A percentile compares a stretch with the other conserved stretches of the same genome.
These are phyloP conservation scores for Chloropsis cyanopogon DNA, from an alignment of 2,113 vertebrate genomes.

Conservation along the genomic window DNA sequence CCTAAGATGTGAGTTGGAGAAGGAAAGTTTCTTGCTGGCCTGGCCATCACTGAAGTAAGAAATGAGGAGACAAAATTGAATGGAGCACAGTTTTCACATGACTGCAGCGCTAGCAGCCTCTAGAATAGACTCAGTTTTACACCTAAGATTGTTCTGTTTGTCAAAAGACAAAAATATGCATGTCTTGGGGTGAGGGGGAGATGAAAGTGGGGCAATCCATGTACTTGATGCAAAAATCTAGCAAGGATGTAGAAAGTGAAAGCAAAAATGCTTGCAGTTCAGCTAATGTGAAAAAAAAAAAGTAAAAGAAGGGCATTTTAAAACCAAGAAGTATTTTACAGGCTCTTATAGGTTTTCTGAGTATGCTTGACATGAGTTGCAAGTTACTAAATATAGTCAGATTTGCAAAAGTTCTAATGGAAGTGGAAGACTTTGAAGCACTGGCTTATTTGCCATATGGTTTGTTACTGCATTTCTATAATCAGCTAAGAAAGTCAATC, in stretches of 20 bases:
- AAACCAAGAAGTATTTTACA: not conserved
- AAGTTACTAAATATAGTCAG: not conserved
- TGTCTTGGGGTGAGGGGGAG: not conserved
- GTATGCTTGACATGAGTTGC: not conserved
- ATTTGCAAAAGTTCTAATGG: not conserved
- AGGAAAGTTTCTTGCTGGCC: not conserved
- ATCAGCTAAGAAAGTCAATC: not conserved
- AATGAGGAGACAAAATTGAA: not conserved
- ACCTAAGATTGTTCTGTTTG: not conserved
- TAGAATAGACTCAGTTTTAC: slow-evolving; percentile 33
- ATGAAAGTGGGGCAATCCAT: not conserved
- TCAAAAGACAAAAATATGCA: not conserved
- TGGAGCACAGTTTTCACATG: not conserved
- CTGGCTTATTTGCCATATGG: not conserved
- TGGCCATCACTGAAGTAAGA: not conserved
- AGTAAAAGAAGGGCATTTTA: not conserved
- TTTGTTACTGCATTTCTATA: not conserved
- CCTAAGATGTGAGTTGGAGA: slow-evolving; percentile 8
- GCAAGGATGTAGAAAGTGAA: not conserved
- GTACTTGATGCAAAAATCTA: not conserved
- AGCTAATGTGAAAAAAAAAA: not conserved
- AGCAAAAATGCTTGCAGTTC: not conserved
- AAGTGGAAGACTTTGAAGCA: not conserved
- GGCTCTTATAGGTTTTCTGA: not conserved
- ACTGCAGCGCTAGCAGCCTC: not conserved